Evolutionary conservation across 2,888 invertebrate genomes (phyloP).

Genomic region (Pristionchus fissidentatus): DNA sequence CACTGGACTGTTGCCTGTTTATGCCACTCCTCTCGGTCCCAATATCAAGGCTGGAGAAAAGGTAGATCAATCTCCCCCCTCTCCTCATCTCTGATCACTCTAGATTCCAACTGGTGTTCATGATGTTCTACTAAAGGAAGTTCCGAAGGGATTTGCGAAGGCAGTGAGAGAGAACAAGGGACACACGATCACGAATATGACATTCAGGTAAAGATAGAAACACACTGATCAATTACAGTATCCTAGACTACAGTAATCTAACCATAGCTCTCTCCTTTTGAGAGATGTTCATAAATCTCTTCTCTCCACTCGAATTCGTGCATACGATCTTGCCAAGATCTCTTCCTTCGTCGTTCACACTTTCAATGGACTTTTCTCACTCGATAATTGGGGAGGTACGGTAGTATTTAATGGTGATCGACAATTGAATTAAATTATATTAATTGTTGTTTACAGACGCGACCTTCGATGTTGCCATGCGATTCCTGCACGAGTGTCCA

Average conservation of each 20-base stretch:
- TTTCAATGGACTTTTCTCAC: constrained; percentile 87
- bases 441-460: constrained; percentile 82
- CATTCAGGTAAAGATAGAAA: constrained; percentile 76
- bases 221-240: not conserved
- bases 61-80: too few relatives aligned
- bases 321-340: constrained; percentile 88
- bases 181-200: constrained; percentile 95
- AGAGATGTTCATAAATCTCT: constrained; percentile 96
- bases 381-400: constrained; percentile 95
- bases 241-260: not conserved
- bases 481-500: constrained; percentile 97
- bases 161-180: constrained; percentile 90
- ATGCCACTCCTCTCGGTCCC: constrained; percentile 88
- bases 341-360: constrained; percentile 95
- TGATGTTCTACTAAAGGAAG: constrained; percentile 87
- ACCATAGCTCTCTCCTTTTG: constrained; percentile 48
- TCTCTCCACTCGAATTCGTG: constrained; percentile 92
- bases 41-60: constrained; percentile 81
- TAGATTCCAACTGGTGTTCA: constrained; percentile 87
- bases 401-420: not conserved
- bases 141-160: constrained; percentile 95
- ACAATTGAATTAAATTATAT: not conserved
- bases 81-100: too few relatives aligned
- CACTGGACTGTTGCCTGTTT: constrained; percentile 86
- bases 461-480: constrained; percentile 95